A percentile compares a stretch with the other conserved stretches of the same genome.
Evolutionary conservation across 2,797 vertebrate species (phyloP).

Genomic region (Tangara arthus): DNA sequence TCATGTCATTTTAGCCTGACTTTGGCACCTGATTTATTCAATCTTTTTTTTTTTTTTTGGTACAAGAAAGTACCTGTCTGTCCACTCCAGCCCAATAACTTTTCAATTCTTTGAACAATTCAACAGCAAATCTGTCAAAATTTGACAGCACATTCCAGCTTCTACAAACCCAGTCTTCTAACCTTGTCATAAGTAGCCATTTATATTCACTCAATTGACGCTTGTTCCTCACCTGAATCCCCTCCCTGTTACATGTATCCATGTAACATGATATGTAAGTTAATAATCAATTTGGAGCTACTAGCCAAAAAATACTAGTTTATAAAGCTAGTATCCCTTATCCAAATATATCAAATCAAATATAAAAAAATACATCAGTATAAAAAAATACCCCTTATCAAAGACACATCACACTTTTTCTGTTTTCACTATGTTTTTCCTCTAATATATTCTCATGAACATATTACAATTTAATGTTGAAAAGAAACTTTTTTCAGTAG

Average conservation of each 20-base stretch:
- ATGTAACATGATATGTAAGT: background rate
- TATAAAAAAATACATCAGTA: background rate
- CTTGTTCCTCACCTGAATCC: accelerated
- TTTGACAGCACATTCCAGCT: background rate
- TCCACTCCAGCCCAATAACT: background rate
- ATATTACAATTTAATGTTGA: background rate
- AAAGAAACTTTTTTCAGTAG: background rate
- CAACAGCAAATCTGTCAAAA: background rate
- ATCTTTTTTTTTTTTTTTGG: background rate
- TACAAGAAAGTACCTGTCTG: background rate
- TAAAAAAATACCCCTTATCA: background rate
- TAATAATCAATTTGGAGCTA: background rate
- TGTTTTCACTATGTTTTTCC: background rate
- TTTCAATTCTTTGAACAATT: background rate
- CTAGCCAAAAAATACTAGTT: background rate
- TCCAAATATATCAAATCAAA: background rate
- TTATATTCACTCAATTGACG: background rate
- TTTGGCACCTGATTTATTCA: background rate
- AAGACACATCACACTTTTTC: background rate
- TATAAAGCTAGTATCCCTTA: background rate
- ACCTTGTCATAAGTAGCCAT: background rate
- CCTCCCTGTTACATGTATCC: background rate
- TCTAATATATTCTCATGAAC: background rate
- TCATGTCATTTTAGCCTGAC: background rate
- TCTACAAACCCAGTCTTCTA: background rate